Evolutionary conservation across 2,888 invertebrate species (phyloP).

Genomic region (Lasius fuliginosus): DNA sequence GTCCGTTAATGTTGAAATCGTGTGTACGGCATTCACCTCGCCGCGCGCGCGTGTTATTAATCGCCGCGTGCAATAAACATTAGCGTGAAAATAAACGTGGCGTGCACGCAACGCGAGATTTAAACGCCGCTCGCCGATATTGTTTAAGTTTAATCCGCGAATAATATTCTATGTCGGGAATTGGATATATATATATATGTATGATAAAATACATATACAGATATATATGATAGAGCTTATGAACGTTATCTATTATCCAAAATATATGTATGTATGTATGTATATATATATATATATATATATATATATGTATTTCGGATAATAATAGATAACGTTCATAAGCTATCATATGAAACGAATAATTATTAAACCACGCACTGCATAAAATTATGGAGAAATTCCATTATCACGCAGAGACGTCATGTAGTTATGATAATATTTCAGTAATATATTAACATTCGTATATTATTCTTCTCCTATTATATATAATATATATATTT

Average conservation of each 20-base stretch:
- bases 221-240: too few species aligned
- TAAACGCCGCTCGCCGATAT: neutral
- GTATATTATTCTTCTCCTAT: neutral
- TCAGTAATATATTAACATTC: neutral
- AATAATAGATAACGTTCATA: neutral
- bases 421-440: neutral
- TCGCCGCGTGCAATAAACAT: neutral
- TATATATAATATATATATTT: neutral
- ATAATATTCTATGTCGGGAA: neutral
- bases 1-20: conserved; percentile 14
- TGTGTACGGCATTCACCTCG: neutral
- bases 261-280: neutral
- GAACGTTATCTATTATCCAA: too few species aligned
- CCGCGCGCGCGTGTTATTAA: neutral
- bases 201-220: neutral
- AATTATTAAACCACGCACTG: neutral
- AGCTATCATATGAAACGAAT: neutral
- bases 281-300: neutral
- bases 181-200: conserved; percentile 2
- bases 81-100: conserved; percentile 25
- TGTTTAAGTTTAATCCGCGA: neutral
- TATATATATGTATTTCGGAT: neutral
- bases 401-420: neutral
- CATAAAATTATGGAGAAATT: conserved; percentile 13
- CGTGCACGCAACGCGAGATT: conserved; percentile 3